Conservation (phyloP, 2,888 invertebrate species). For the Acanthacorydalis orientalis region DNA sequence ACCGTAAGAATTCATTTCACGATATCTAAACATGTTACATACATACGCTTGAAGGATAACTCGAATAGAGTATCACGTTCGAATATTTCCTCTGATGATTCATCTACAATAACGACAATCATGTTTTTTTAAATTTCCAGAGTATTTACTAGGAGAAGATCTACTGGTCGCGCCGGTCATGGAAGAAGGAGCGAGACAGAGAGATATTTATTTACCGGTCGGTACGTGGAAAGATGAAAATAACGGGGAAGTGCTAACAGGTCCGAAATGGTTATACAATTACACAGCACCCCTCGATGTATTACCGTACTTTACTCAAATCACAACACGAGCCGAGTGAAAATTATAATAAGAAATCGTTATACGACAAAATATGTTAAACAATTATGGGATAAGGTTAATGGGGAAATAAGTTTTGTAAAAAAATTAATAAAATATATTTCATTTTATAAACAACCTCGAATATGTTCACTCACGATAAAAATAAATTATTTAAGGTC, state of each 20-base stretch:
- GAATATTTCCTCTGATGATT: too few species aligned
- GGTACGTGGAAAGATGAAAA: constrained; percentile 59
- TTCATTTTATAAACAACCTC: background rate
- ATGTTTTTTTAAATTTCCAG: constrained; percentile 27
- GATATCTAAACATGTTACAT: too few species aligned
- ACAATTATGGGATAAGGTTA: background rate
- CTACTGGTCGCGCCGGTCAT: constrained; percentile 67
- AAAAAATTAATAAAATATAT: background rate
- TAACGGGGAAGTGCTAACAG: constrained; percentile 27
- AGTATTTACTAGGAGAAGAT: constrained; percentile 61
- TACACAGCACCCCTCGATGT: constrained; percentile 49
- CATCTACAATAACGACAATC: background rate
- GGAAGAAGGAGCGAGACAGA: constrained; percentile 34
- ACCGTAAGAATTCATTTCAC: too few species aligned
- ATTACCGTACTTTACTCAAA: constrained; percentile 45
- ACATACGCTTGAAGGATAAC: too few species aligned
- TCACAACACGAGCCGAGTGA: background rate
- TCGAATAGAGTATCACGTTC: too few species aligned
- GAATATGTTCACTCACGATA: background rate
- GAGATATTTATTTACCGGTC: constrained; percentile 59
- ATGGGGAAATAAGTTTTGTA: background rate
- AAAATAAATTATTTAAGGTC: constrained; percentile 14
- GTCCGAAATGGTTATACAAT: constrained; percentile 42
- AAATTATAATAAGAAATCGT: too few species aligned
- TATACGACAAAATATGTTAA: too few species aligned